Base-by-base conservation (phyloP, 2,888 invertebrate species). In the Nymphalis polychloros region DNA sequence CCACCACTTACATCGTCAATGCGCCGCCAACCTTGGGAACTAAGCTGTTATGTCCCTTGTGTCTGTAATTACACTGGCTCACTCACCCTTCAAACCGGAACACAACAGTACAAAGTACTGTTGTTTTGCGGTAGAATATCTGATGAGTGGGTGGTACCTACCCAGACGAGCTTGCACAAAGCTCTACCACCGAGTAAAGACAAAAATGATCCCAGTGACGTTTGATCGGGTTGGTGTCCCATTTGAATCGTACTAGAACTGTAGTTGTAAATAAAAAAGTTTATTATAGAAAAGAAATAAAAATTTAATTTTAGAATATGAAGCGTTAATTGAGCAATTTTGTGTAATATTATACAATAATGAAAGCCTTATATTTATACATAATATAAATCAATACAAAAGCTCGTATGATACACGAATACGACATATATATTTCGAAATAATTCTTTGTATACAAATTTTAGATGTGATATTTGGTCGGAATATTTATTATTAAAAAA, bases 251-350 rank as follows among this genome's bases (percentile, higher is more conserved):
- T n/a, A 17, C 3, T 41, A 8, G 2, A n/a, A 55, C n/a, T 8
- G n/a, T 35, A 2, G 35, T 55, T 3, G 17, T 55, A 27, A 57
- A 57, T 57, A 41, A 57, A 57, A 57, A 19, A 57, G 4, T n/a
- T 41, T 10, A 41, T 41, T 19, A 41, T 57, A 57, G 57, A 57
- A 41, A 57, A 57, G 57, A 41, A 57, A 57, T 57, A 57, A 41
- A 57, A 41, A 41, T 57, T 57, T 57, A 27, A 41, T 57, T 57
- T 16, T 19, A n/a, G 8, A 57, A 19, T 1, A 41, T 41, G 53
- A 67, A 67, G 67, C 59, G 67, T 63, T 63, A 63, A 31, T 67
- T 67, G 63, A 67, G 63, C 63, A 61, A 59, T 59, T 63, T 52
- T 31, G 49, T 67, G 65, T 55, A 60, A 41, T 53, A 27, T 23